Conservation (phyloP, 1,140 invertebrate genomes). For the Kradibia gibbosae region DNA sequence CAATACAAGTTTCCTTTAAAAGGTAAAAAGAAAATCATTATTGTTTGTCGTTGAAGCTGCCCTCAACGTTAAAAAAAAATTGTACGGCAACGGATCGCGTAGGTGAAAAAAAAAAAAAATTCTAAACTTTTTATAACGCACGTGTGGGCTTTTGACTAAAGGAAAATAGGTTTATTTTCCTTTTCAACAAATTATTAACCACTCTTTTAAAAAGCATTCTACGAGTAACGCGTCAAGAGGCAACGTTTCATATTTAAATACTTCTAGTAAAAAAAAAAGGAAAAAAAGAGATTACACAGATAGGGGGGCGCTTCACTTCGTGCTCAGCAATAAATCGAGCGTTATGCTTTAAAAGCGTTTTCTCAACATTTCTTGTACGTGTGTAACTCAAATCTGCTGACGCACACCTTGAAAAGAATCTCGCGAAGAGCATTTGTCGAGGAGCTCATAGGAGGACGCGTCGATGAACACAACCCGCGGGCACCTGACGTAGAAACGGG, state of each 20-base stretch:
- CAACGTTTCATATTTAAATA: constrained; percentile 65
- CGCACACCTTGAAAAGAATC: not conserved
- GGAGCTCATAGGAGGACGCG: not conserved
- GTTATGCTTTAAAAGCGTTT: constrained; percentile 48
- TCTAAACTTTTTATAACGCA: too few species aligned
- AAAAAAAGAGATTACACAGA: constrained; percentile 65
- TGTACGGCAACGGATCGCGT: too few species aligned
- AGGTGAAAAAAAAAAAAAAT: too few species aligned
- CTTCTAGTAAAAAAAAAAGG: constrained; percentile 61
- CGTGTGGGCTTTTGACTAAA: not conserved
- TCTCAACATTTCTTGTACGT: constrained; percentile 51
- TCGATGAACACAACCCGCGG: not conserved
- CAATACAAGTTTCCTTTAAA: too few species aligned
- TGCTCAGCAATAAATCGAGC: constrained; percentile 68
- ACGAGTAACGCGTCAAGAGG: constrained; percentile 7
- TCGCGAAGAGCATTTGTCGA: constrained; percentile 6
- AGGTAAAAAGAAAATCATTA: too few species aligned
- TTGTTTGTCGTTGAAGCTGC: too few species aligned
- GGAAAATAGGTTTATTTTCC: not conserved
- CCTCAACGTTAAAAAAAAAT: too few species aligned
- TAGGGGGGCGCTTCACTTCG: constrained; percentile 65
- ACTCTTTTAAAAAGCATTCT: not conserved
- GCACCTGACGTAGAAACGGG: constrained; percentile 24
- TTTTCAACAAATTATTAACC: not conserved
- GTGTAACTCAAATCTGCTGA: constrained; percentile 50